These are phyloP conservation scores for Jaculus jaculus DNA, from an alignment of 2,113 vertebrate genomes.

Conservation along the genomic window DNA sequence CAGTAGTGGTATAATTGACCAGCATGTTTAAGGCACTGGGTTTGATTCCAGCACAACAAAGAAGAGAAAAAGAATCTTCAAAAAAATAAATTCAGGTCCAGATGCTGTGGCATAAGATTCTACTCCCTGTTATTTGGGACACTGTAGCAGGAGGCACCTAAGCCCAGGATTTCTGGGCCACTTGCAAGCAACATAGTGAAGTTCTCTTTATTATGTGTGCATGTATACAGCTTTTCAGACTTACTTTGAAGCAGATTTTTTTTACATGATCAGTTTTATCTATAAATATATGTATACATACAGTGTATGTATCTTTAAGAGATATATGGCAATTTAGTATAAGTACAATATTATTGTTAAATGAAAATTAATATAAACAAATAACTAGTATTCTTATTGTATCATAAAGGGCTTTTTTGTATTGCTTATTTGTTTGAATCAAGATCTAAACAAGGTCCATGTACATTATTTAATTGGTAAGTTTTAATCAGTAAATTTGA, in stretches of 20 bases:
- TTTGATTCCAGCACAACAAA: background rate
- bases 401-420: background rate
- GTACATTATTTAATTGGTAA: background rate
- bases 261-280: constrained; percentile 15
- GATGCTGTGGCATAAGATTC: background rate
- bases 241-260: constrained; percentile 33
- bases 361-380: constrained; percentile 16
- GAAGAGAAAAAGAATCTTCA: background rate
- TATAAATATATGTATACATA: background rate
- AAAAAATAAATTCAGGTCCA: background rate
- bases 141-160: background rate
- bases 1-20: background rate
- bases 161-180: background rate
- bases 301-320: constrained; percentile 19
- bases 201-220: background rate
- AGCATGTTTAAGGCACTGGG: background rate
- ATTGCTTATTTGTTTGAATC: constrained; percentile 25
- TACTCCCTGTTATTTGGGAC: background rate
- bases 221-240: background rate
- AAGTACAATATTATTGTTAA: background rate
- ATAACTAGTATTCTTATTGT: background rate
- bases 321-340: background rate
- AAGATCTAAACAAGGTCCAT: background rate
- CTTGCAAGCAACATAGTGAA: too few species aligned
- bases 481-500: too few species aligned